Evolutionary conservation across 2,797 vertebrate species (phyloP), one percentile per base, ranked within the genome.

Genomic region (Neopelma chrysocephalum): DNA sequence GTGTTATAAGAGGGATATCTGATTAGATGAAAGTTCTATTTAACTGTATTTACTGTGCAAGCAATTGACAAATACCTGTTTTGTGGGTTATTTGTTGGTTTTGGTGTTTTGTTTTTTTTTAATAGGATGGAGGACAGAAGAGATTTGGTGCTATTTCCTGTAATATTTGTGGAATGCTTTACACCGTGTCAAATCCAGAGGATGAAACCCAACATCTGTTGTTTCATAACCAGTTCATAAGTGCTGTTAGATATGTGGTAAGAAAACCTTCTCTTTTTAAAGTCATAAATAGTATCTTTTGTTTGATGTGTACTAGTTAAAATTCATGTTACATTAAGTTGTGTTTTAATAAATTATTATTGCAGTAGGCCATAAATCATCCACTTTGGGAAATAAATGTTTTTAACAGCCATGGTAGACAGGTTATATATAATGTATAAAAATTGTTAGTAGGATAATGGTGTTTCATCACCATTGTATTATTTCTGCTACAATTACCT

Each of bases 181-280:
- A 99, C 86, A 99, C 99, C 31, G 98, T 99, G 53, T 98, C 99
- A 96, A 99, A 99, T 97, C 98, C 99, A 9, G 99, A 99, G 93
- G 99, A 99, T 91, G 99, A 99, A 98, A 98, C 99, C 42, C 99
- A 99, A 57, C 99, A 99, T 96, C 97, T 99, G 56, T 98, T 99
- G 48, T 99, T 99, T 96, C 99, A 99, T 98, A 99, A 99, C 97
- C 99, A 99, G 97, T 99, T 99, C 97, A 98, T 99, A 98, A 99
- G 99, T 89, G 99, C 99, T 86, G 99, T 99, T 91, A 99, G 98
- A 98, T 99, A 99, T 26, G 99, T 99, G 99, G 99, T 99, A 98
- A 99, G 99, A 97, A 82, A 73, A 61, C 70, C 57, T 94, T 82
- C 66, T 94, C 71, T 91, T 92, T 82, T 86, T 92, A 84, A 88